Evolutionary conservation across 30 jellyfish, hydroid and myxozoan species (phyloP), one percentile per base, ranked within the genome.

Genomic region (Pelagia noctiluca): DNA sequence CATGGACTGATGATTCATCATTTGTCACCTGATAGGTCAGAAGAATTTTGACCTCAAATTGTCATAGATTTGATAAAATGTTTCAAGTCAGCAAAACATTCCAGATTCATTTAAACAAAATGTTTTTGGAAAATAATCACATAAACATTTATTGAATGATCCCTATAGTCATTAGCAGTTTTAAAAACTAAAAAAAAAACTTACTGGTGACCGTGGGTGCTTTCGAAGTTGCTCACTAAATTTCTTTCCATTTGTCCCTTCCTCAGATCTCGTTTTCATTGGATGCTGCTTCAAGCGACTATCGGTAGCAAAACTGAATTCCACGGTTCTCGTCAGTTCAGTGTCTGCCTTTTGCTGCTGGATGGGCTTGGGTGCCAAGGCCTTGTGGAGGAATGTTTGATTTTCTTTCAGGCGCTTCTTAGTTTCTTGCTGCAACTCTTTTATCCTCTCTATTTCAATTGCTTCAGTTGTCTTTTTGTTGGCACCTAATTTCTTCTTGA

Each of bases 201-300:
- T 87, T 42, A 92, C 97, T 35, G 97, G 97, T 10, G 98, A 92
- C 26, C 97, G 98, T 3, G 98, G 97, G 50, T 92, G 98, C 49
- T 65, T 76, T 50, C 98, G 68, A 46, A 92, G 90, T 72, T 92
- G 98, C 23, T 71, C 78, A 42, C 54, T 82, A 60, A 92, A 92
- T 12, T 72, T 80, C 16, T 76, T 79, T 25, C 35, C 30, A 2
- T 71, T 81, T 26, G 90, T 47, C 0, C 47, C 25, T 19, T 66
- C 32, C 31, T 85, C 96, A 8, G 89, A 29, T 16, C 96, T 91
- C 12, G 95, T 73, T 34, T 86, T 67, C 97, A 82, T 86, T 37
- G 89, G 82, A 38, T 92, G 98, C 24, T 63, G 83, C 34, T 92
- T 92, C 0, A 92, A 50, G 34, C 98, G 72, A 46, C 71, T 66